Percentiles rank a stretch among this genome's conserved stretches.
phyloP scores from a whole-genome alignment of 2,797 vertebrate genomes.

The Synaphobranchus kaupii region DNA sequence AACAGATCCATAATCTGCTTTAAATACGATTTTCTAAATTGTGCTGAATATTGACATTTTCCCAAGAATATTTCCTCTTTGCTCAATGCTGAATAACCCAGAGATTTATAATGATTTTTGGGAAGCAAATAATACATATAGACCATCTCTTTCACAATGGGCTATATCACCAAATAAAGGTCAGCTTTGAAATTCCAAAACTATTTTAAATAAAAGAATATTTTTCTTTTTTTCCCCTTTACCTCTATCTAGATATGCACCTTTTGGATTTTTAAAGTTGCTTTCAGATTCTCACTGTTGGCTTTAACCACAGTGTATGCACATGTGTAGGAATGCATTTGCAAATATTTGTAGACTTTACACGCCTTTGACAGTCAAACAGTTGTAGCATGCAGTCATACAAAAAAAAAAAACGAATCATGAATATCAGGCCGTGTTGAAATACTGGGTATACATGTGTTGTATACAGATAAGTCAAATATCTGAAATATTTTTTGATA shows the following conservation, averaged over 20 bases:
- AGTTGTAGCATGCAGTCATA: slow-evolving; percentile 65
- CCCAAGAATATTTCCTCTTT: slow-evolving; percentile 13
- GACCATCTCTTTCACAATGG: slow-evolving; percentile 27
- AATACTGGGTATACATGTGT: slow-evolving; percentile 14
- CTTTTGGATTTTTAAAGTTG: slow-evolving; percentile 55
- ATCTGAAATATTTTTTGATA: slow-evolving; percentile 35
- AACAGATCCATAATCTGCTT: slow-evolving; percentile 31
- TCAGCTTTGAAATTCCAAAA: slow-evolving; percentile 34
- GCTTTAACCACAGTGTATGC: slow-evolving; percentile 47
- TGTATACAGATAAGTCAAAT: slow-evolving; percentile 23
- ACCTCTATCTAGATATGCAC: slow-evolving; percentile 48
- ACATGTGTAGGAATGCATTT: slow-evolving; percentile 50
- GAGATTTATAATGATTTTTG: slow-evolving; percentile 32
- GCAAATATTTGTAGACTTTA: slow-evolving; percentile 55
- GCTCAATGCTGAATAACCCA: slow-evolving; percentile 12
- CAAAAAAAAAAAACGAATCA: slow-evolving; percentile 17
- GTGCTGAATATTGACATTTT: slow-evolving; percentile 19
- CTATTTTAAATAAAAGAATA: slow-evolving; percentile 30
- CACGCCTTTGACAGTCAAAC: slow-evolving; percentile 24
- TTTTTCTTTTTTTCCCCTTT: slow-evolving; percentile 49
- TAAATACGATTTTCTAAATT: slow-evolving; percentile 32
- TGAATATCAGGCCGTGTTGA: slow-evolving; percentile 6
- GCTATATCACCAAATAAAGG: slow-evolving; percentile 42
- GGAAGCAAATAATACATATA: slow-evolving; percentile 45
- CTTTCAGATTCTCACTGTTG: slow-evolving; percentile 53